Percentiles rank a stretch among this genome's conserved stretches.
Conservation (phyloP, 30 jellyfish, hydroid and myxozoan species). For the Rhopilema esculentum region DNA sequence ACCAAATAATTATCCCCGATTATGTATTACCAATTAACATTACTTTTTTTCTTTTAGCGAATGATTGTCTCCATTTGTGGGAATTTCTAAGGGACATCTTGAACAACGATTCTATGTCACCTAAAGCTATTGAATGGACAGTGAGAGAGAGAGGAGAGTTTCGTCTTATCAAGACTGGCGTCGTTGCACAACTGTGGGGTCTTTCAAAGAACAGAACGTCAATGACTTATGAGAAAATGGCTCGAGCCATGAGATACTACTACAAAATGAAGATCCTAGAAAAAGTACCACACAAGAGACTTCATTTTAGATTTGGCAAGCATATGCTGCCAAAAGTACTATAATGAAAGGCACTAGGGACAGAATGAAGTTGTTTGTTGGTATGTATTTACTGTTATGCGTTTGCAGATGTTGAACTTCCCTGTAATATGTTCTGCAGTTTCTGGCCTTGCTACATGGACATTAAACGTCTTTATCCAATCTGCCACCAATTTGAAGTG, state of each 20-base stretch:
- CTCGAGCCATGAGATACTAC: constrained; percentile 97
- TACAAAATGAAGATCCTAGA: constrained; percentile 91
- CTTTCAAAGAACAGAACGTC: constrained; percentile 87
- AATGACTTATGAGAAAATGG: constrained; percentile 98
- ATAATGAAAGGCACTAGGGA: constrained; percentile 28
- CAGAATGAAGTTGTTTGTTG: background rate
- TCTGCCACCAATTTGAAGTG: too few relatives aligned
- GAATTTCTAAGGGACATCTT: constrained; percentile 86
- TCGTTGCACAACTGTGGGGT: constrained; percentile 95
- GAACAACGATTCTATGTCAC: constrained; percentile 77
- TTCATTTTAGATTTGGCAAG: constrained; percentile 95
- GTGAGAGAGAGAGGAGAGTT: constrained; percentile 94
- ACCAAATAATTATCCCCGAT: too few relatives aligned
- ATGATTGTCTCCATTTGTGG: constrained; percentile 94
- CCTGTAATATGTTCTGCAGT: background rate
- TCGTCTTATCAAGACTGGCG: constrained; percentile 93
- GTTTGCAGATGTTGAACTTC: background rate
- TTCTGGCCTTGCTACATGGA: too few relatives aligned
- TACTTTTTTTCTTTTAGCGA: constrained; percentile 50
- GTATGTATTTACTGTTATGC: background rate
- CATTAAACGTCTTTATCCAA: too few relatives aligned
- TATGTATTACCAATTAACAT: background rate
- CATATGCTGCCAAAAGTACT: constrained; percentile 85
- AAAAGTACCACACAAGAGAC: constrained; percentile 90
- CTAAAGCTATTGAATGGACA: constrained; percentile 92